Percentiles rank a stretch among this genome's conserved stretches.
These are phyloP conservation scores for Lordiphosa mommai DNA, from an alignment of 1,140 invertebrate species.

Conservation along the genomic window DNA sequence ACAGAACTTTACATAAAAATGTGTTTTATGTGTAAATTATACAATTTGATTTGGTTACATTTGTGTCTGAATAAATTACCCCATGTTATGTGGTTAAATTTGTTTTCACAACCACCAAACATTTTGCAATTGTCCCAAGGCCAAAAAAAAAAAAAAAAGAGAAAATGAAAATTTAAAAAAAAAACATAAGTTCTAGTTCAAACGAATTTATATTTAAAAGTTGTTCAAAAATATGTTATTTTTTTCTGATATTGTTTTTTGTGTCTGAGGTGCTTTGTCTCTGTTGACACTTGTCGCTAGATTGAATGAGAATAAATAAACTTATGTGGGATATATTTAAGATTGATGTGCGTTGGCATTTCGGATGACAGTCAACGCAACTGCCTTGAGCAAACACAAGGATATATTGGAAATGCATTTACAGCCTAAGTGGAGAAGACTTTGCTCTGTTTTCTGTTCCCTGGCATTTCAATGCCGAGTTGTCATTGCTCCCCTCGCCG, in stretches of 20 bases:
- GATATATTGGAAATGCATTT: constrained; percentile 20
- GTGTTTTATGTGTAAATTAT: too few relatives aligned
- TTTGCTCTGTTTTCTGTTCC: constrained; percentile 33
- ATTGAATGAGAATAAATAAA: constrained; percentile 44
- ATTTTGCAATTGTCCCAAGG: constrained; percentile 11
- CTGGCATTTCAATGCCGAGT: constrained; percentile 16
- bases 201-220: constrained; percentile 32
- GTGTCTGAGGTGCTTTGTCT: constrained; percentile 30
- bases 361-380: constrained; percentile 37
- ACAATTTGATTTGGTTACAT: too few relatives aligned
- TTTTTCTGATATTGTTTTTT: constrained; percentile 20
- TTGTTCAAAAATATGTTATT: constrained; percentile 26
- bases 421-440: constrained; percentile 14
- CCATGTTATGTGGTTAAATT: too few relatives aligned
- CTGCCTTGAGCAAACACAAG: not conserved
- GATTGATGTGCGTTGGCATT: constrained; percentile 59
- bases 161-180: not conserved
- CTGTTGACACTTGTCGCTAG: constrained; percentile 54
- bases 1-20: too few relatives aligned
- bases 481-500: constrained; percentile 13
- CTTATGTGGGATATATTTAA: constrained; percentile 30
- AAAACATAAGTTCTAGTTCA: not conserved
- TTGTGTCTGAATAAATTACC: too few relatives aligned
- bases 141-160: not conserved
- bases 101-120: not conserved